Conservation (phyloP, 2,113 vertebrate species). For the Mus musculus region DNA sequence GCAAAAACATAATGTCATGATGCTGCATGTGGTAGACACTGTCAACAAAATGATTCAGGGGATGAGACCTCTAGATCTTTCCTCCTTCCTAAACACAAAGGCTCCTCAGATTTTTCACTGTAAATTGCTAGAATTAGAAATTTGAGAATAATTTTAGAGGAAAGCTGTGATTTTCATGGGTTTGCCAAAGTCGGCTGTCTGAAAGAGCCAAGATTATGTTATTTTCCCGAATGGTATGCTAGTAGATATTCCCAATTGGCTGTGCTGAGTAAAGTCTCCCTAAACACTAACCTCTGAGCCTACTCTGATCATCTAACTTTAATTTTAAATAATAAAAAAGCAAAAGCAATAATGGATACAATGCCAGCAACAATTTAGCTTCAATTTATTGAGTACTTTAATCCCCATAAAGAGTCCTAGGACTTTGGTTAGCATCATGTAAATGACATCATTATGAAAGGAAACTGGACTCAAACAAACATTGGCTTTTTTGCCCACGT, state of each 20-base stretch:
- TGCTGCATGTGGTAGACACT: not conserved
- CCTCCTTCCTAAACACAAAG: slow-evolving; percentile 62
- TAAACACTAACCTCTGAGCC: slow-evolving; percentile 16
- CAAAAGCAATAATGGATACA: not conserved
- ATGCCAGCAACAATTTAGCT: not conserved
- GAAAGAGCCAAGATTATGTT: slow-evolving; percentile 55
- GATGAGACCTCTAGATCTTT: not conserved
- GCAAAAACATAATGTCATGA: slow-evolving; percentile 32
- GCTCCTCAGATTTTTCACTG: slow-evolving; percentile 27
- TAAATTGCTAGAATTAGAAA: slow-evolving; percentile 66
- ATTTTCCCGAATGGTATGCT: not conserved
- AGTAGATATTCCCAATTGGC: not conserved
- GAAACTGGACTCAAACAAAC: not conserved
- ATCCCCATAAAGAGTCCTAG: not conserved
- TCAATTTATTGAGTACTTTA: not conserved
- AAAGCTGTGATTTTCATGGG: slow-evolving; percentile 60
- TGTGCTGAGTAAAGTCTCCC: not conserved
- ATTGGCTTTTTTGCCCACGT: not conserved
- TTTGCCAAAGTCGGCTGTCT: slow-evolving; percentile 60
- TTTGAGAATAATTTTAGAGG: slow-evolving; percentile 54
- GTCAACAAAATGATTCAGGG: slow-evolving; percentile 54
- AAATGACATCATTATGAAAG: slow-evolving; percentile 12
- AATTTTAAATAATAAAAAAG: slow-evolving; percentile 11
- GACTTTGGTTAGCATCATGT: not conserved
- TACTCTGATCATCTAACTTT: not conserved